Evolutionary conservation across 2,888 invertebrate genomes (phyloP), one percentile per base, ranked within the genome.

Genomic region (Coenonympha glycerion): DNA sequence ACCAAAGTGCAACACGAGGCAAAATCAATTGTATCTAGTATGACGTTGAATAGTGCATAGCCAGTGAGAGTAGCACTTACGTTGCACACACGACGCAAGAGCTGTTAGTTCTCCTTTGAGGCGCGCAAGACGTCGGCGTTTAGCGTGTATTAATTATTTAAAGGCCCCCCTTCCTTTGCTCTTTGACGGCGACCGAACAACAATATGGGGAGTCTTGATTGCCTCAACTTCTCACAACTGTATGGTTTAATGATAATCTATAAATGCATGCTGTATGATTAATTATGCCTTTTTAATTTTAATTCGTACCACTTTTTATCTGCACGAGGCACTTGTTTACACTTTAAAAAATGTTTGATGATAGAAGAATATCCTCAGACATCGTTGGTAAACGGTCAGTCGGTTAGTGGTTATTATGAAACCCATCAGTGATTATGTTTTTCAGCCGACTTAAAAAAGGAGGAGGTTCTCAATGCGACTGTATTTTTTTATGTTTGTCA

Each of bases 131-230:
- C 82, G 84, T 82, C 84, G 76, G 80, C 82, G 71, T 86, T 85
- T 87, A 85, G 78, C 80, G 78, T 69, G 79, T 77, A 84, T 87
- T 86, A 87, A 87, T 86, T 85, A 87, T 87, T 87, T n/a, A n/a
- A 83, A 86, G 75, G 73, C 76, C 73, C 75, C 72, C 73, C 75
- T 82, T 79, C 83, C 82, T 84, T 81, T 78, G 75, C 80, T 76
- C 84, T 86, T 84, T 85, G 86, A 82, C 76, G 78, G 73, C 60
- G 71, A 69, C 69, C 77, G 72, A 75, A 79, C 81, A 83, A 86
- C 85, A 86, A 86, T 85, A 84, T 75, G 80, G 79, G 73, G 22
- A 73, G 69, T 76, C 73, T 75, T 80, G 84, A 85, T 84, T 83
- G 86, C 77, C 74, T 75, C 76, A n/a, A 16, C 16, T 26, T 40